These are phyloP conservation scores for Petrolisthes manimaculis DNA, from an alignment of 2,888 invertebrate genomes.

Conservation along the genomic window DNA sequence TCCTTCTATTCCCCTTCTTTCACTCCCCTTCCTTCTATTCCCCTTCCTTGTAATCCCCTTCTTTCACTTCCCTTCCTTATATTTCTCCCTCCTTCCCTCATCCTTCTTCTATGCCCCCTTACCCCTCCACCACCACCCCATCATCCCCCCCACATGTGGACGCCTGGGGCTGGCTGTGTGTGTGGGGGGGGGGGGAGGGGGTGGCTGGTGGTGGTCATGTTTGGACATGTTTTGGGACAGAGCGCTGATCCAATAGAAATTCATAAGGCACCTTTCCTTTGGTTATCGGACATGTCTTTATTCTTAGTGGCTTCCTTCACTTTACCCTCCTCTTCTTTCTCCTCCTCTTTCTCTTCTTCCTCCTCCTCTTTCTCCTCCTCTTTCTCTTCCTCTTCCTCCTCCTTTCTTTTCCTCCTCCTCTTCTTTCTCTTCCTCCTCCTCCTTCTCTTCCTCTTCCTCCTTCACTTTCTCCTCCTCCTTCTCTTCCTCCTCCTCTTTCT, in stretches of 20 bases:
- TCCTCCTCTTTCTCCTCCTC: constrained; percentile 16
- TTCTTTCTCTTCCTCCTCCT: not conserved
- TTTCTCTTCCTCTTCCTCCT: not conserved
- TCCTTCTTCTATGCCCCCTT: not conserved
- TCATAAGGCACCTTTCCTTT: constrained; percentile 37
- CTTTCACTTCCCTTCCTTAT: not conserved
- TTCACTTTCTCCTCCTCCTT: not conserved
- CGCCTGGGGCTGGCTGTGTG: not conserved
- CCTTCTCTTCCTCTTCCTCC: not conserved
- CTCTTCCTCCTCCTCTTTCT: not conserved
- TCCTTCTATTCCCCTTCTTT: not conserved
- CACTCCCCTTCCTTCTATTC: not conserved
- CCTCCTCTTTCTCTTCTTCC: constrained; percentile 3
- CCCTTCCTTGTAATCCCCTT: not conserved
- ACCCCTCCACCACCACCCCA: not conserved
- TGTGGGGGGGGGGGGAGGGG: not conserved
- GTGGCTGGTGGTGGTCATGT: constrained; percentile 50
- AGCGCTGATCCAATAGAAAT: constrained; percentile 51
- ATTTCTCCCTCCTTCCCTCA: not conserved
- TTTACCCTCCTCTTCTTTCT: not conserved
- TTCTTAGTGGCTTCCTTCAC: not conserved
- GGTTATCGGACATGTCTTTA: constrained; percentile 25
- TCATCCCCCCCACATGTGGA: not conserved
- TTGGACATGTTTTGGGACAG: constrained; percentile 47
- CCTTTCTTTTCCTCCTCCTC: not conserved